Conservation (phyloP, 2,797 vertebrate genomes). For the Rhynchotus rufescens region DNA sequence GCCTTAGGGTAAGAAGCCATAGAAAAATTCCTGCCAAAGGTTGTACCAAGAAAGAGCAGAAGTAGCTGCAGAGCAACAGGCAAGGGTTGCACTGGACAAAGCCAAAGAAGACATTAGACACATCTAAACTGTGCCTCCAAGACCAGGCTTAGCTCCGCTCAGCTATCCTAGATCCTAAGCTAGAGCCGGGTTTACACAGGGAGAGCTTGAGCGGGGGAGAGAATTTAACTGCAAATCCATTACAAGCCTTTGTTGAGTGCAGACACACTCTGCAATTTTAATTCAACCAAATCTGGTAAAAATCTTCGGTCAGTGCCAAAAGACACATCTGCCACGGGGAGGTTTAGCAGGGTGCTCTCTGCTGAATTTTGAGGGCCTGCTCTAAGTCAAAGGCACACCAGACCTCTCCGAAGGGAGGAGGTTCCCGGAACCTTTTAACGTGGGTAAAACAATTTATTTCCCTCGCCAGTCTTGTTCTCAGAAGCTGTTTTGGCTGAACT, state of each 20-base stretch:
- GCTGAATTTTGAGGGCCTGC: neutral
- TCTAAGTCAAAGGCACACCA: neutral
- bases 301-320: neutral
- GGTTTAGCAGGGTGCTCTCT: neutral
- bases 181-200: rapidly evolving
- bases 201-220: neutral
- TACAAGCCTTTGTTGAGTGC: neutral
- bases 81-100: neutral
- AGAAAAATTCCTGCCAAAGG: neutral
- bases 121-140: neutral
- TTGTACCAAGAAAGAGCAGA: neutral
- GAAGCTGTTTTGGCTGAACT: neutral
- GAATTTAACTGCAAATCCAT: neutral
- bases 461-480: neutral
- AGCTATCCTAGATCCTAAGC: no score
- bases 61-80: neutral
- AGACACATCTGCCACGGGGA: neutral
- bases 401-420: neutral
- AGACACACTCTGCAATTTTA: neutral
- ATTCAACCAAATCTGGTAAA: neutral
- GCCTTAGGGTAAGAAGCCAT: neutral
- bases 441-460: neutral
- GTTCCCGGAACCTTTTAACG: neutral
- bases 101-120: neutral
- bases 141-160: neutral